Percentiles rank a stretch among this genome's conserved stretches.
These are phyloP conservation scores for Astyanax mexicanus DNA, from an alignment of 2,797 vertebrate genomes.

Conservation along the genomic window DNA sequence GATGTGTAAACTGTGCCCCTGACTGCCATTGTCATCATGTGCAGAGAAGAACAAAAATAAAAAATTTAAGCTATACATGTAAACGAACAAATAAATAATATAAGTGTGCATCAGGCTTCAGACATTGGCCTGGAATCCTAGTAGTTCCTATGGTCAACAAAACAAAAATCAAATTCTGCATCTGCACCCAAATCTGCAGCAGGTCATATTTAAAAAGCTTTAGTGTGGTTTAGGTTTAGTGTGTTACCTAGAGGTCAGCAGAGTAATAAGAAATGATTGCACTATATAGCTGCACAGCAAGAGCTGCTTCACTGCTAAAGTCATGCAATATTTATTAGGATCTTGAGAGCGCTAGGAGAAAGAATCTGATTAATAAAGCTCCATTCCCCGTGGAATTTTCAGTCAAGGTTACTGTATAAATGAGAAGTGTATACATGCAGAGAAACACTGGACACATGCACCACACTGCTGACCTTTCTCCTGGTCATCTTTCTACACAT, in stretches of 20 bases:
- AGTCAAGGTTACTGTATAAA: background rate
- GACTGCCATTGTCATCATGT: no score
- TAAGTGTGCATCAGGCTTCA: no score
- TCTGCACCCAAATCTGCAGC: no score
- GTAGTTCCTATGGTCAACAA: no score
- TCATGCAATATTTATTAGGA: background rate
- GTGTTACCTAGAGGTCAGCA: background rate
- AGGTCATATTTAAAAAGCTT: background rate
- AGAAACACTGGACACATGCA: background rate
- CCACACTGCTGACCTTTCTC: background rate
- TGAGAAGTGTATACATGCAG: background rate
- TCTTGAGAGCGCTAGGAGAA: background rate
- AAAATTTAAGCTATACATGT: no score
- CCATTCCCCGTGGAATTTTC: background rate
- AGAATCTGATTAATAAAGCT: background rate
- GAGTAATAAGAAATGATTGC: background rate
- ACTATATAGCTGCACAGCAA: background rate
- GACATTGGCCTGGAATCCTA: no score
- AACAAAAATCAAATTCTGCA: no score
- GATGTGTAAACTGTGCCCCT: no score
- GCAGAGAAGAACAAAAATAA: no score
- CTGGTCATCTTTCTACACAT: background rate
- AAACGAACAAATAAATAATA: no score
- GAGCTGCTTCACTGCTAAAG: background rate
- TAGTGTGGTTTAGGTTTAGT: background rate